Conservation (phyloP, 2,888 invertebrate genomes). For the Vanessa cardui region DNA sequence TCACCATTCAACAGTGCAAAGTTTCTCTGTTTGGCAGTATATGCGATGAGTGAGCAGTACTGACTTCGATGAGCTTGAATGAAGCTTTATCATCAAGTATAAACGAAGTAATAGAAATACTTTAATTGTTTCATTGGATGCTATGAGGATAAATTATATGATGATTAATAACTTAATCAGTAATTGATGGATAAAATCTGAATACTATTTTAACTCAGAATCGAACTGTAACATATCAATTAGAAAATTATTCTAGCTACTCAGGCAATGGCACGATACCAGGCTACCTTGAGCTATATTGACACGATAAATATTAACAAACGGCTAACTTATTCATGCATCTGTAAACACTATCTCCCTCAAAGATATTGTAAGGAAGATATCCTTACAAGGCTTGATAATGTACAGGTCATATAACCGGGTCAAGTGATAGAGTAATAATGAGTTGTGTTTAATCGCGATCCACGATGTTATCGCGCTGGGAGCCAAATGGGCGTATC, state of each 20-base stretch:
- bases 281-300: conserved; percentile 5
- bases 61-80: too few relatives aligned
- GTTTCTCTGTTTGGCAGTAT: too few relatives aligned
- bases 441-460: conserved; percentile 50
- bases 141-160: too few relatives aligned
- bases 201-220: background rate
- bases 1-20: too few relatives aligned
- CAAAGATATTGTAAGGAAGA: conserved; percentile 33
- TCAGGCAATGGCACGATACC: background rate
- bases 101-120: too few relatives aligned
- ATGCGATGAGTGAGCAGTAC: too few relatives aligned
- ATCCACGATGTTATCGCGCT: conserved; percentile 47
- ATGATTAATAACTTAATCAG: too few relatives aligned
- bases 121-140: too few relatives aligned
- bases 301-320: conserved; percentile 2
- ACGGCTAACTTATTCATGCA: conserved; percentile 15
- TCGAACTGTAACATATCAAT: background rate
- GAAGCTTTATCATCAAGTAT: too few relatives aligned
- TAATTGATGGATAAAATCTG: too few relatives aligned
- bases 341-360: conserved; percentile 13
- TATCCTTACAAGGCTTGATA: conserved; percentile 32
- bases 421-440: conserved; percentile 51
- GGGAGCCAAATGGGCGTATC: conserved; percentile 53
- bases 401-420: conserved; percentile 37
- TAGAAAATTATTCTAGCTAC: background rate